Conservation (phyloP, 2,888 invertebrate species). For the Dynastes hyllus region DNA sequence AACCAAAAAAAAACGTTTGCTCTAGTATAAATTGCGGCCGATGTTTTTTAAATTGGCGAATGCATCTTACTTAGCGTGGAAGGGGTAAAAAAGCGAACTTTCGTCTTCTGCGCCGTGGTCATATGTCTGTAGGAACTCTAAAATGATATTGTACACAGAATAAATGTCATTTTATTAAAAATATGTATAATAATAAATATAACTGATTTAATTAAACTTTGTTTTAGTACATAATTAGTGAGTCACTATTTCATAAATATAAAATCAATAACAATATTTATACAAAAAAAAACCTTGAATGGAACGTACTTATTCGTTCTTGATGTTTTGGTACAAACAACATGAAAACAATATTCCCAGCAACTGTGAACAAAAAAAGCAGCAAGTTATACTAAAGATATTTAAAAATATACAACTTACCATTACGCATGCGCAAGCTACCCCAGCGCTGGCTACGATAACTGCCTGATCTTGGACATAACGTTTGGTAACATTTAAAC, state of each 20-base stretch:
- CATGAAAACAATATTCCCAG: conserved; percentile 90
- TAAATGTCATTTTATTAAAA: background rate
- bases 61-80: too few species aligned
- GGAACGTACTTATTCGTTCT: conserved; percentile 50
- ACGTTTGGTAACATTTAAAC: conserved; percentile 80
- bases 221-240: background rate
- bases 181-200: too few species aligned
- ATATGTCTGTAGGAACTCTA: background rate
- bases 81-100: too few species aligned
- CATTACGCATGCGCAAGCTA: conserved; percentile 89
- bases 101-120: too few species aligned
- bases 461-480: conserved; percentile 86
- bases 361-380: conserved; percentile 77
- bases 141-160: background rate
- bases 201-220: too few species aligned
- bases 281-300: too few species aligned
- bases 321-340: conserved; percentile 87
- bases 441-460: conserved; percentile 86
- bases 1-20: too few species aligned
- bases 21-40: too few species aligned
- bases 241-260: too few species aligned
- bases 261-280: too few species aligned
- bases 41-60: too few species aligned
- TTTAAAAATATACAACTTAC: conserved; percentile 71
- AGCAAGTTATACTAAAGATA: background rate